phyloP scores from a whole-genome alignment of 2,113 vertebrate species.

The Pterocles orientalis region DNA sequence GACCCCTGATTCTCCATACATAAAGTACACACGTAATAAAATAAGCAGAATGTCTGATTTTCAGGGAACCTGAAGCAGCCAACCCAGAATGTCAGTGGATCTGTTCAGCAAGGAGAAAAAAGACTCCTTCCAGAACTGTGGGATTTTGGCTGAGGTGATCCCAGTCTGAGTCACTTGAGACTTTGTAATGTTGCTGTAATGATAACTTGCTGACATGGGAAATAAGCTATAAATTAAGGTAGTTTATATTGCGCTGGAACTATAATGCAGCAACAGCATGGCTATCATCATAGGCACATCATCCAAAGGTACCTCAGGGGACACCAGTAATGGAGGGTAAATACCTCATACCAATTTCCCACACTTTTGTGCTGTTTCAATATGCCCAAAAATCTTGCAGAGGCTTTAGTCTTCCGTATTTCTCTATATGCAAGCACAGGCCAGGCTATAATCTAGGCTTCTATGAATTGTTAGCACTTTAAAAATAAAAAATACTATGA shows the following conservation, averaged over 20 bases:
- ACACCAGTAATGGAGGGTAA: not conserved
- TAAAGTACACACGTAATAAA: not conserved
- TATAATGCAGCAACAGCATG: not conserved
- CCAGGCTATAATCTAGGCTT: not conserved
- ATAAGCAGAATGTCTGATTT: not conserved
- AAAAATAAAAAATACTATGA: not conserved
- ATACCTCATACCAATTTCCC: not conserved
- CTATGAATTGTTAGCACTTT: not conserved
- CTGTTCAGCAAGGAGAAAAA: not conserved
- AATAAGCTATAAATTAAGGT: not conserved
- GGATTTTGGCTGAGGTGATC: not conserved
- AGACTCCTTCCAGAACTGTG: not conserved
- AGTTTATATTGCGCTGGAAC: not conserved
- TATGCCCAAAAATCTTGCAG: not conserved
- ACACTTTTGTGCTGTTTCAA: not conserved
- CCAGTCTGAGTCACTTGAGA: not conserved
- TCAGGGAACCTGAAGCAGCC: not conserved
- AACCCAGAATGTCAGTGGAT: not conserved
- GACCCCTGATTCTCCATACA: not conserved
- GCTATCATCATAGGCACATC: not conserved
- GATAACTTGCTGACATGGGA: not conserved
- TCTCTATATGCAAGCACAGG: not conserved
- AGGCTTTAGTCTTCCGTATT: not conserved
- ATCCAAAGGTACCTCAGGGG: not conserved
- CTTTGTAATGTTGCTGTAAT: not conserved